Base-by-base conservation (phyloP, 1,140 invertebrate genomes). In the Macrocentrus cingulum region DNA sequence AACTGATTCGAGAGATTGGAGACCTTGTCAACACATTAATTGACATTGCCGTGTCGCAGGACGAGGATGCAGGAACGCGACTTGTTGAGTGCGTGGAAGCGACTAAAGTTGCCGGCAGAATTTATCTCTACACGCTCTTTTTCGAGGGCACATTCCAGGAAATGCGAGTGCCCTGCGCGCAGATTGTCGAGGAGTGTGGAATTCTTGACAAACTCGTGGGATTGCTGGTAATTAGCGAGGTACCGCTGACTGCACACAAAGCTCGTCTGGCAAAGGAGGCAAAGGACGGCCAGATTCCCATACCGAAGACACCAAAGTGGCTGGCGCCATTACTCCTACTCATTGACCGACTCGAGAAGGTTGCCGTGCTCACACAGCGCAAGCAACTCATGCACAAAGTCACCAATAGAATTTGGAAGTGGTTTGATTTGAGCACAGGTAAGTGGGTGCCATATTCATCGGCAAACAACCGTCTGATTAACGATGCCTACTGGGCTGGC, bases 301-400 rank as follows among this genome's bases (percentile, higher is more conserved):
- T 77, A n/a, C 57, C 71, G 1, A 72, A 71, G n/a, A 86, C 87
- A 54, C 89, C 84, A 0, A 92, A 90, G 66, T 94, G 92, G 92
- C 69, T 95, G 9, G 87, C 91, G 4, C 89, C 91, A 0, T 67
- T 91, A 1, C 73, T 94, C 1, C 75, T 94, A 1, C 75, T 94
- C 0, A 82, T 95, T 15, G 92, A 95, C 72, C 82, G 90, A 19
- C 86, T 91, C 65, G 91, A 94, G 55, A 94, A 92, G 76, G 85
- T 92, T 7, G 84, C 88, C 15, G 80, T 88, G 45, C 83, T 87
- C 2, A 87, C 88, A 0, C 84, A 86, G 56, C 80, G 91, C 29
- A 90, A 90, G 70, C 80, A 84, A 20, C 79, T 85, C 3, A 87
- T 93, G 79, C 84, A 89, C 55, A 83, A 84, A 60, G 87, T 89